Percentiles rank a stretch among this genome's conserved stretches.
Conservation (phyloP, 2,888 invertebrate species). For the Hybos culiciformis region DNA sequence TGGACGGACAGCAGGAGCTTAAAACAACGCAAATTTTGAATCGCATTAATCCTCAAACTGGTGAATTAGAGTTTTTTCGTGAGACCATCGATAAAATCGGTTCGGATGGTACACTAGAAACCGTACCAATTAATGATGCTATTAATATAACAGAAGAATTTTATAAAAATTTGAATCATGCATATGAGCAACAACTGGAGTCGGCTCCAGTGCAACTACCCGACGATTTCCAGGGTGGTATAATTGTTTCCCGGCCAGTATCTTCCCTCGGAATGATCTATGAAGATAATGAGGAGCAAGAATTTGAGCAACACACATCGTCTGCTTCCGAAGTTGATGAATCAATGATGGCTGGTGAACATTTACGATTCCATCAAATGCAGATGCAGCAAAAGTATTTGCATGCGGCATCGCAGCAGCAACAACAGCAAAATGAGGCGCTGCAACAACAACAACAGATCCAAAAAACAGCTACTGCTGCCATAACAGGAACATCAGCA, state of each 20-base stretch:
- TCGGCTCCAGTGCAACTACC: too few species aligned
- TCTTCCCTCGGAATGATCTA: slow-evolving; percentile 76
- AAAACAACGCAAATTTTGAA: slow-evolving; percentile 11
- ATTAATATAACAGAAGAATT: slow-evolving; percentile 59
- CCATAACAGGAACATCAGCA: slow-evolving; percentile 4
- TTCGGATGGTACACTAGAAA: slow-evolving; percentile 20
- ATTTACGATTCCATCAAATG: slow-evolving; percentile 3
- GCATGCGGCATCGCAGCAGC: neutral
- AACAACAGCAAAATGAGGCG: slow-evolving; percentile 1
- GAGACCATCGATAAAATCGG: slow-evolving; percentile 25
- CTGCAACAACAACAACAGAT: slow-evolving; percentile 4
- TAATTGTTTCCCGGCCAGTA: slow-evolving; percentile 48
- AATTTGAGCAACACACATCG: slow-evolving; percentile 32
- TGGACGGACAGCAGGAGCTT: neutral
- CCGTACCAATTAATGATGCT: slow-evolving; percentile 28
- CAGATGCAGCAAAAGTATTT: slow-evolving; percentile 1
- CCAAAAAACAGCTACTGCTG: neutral
- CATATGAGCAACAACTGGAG: too few species aligned
- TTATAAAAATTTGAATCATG: slow-evolving; percentile 75
- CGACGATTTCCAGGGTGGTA: too few species aligned
- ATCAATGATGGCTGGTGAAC: slow-evolving; percentile 32
- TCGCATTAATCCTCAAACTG: slow-evolving; percentile 13
- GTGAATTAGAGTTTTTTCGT: slow-evolving; percentile 29
- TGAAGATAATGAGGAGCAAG: slow-evolving; percentile 63
- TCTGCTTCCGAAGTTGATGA: slow-evolving; percentile 25